Evolutionary conservation across 1,140 invertebrate genomes (phyloP).

Genomic region (Caerostris extrusa): DNA sequence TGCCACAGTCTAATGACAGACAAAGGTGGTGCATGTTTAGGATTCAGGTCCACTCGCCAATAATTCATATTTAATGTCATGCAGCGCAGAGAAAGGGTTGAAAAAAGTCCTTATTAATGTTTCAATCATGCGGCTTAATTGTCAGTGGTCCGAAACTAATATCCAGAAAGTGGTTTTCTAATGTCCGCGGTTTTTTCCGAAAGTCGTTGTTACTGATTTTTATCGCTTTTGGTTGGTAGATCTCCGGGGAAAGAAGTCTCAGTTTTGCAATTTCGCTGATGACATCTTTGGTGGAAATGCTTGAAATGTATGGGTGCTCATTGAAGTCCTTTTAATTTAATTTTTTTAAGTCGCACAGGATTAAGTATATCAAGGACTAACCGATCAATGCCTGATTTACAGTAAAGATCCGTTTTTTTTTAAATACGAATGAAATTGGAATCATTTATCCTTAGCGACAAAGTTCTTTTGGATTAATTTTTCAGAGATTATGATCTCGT

Average conservation of each 20-base stretch:
- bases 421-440: too few relatives aligned
- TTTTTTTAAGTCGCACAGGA: too few relatives aligned
- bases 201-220: not conserved
- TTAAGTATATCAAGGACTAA: too few relatives aligned
- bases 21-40: not conserved
- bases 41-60: constrained; percentile 34
- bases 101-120: constrained; percentile 70
- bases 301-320: not conserved
- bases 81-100: constrained; percentile 24
- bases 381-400: too few relatives aligned
- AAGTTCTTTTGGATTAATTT: too few relatives aligned
- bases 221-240: constrained; percentile 12
- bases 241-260: not conserved
- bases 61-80: constrained; percentile 68
- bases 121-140: constrained; percentile 70
- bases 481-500: too few relatives aligned
- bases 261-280: not conserved
- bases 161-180: not conserved
- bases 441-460: too few relatives aligned
- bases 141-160: constrained; percentile 54
- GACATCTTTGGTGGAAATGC: not conserved
- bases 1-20: constrained; percentile 39
- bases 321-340: too few relatives aligned
- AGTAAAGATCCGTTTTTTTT: too few relatives aligned
- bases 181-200: not conserved